Evolutionary conservation across 2,113 vertebrate species (phyloP), one percentile per base, ranked within the genome.

Genomic region (Corydoras maculifer): DNA sequence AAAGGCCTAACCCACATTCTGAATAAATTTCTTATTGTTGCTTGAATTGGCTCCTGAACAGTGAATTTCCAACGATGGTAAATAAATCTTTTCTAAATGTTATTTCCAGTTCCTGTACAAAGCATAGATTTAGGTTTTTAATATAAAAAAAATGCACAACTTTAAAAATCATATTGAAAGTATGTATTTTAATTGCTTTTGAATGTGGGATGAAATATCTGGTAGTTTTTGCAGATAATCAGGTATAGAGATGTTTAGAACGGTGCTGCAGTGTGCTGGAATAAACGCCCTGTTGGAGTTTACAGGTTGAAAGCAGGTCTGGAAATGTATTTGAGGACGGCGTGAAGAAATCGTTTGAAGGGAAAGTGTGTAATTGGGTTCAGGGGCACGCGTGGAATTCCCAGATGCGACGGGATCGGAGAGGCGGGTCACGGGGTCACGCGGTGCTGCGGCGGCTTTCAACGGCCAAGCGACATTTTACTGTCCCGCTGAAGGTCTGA

Each of bases 331-430:
- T 88, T 84, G 81, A 73, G 82, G 80, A 78, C 82, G 80, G 79
- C 80, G 84, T 76, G 77, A 87, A 86, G 83, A 91, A 91, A 83
- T 89, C 91, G 74, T 96, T 93, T 93, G 91, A 94, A 94, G 90
- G 94, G 90, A 67, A 91, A 88, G 92, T 92, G 91, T 91, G 89
- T 90, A 91, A 91, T 89, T 91, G 91, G 89, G 89, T 84, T 91
- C 87, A 89, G 88, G 92, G 91, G 91, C 91, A 92, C 90, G 90
- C 87, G 88, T 87, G 91, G 93, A 94, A 96, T 96, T 94, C 92
- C 92, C 95, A 96, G 93, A 95, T 96, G 94, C 90, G 90, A 87
- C 91, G 90, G 84, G 85, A 94, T 85, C 81, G 82, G 83, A 82
- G 88, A 82, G 84, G 86, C 87, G 85, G 86, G 87, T 89, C 90